Evolutionary conservation across 2,113 vertebrate genomes (phyloP).

Genomic region (Theristicus caerulescens): DNA sequence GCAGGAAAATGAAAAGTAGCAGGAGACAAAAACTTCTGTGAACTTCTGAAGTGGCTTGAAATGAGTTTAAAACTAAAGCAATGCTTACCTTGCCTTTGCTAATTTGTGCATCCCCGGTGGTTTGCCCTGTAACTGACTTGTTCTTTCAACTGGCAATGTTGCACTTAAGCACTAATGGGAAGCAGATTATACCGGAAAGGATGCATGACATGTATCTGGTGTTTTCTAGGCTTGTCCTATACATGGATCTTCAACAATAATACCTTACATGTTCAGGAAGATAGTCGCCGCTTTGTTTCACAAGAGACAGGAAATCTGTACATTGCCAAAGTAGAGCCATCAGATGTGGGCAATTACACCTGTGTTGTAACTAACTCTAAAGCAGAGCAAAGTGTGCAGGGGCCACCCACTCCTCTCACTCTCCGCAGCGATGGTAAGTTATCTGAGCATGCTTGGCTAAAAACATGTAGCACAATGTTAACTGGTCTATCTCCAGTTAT

Average conservation of each 20-base stretch:
- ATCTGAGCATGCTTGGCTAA: not conserved
- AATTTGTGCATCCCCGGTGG: not conserved
- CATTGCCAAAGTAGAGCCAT: slow-evolving; percentile 85
- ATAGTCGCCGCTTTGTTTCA: slow-evolving; percentile 81
- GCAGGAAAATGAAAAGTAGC: not conserved
- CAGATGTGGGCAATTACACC: slow-evolving; percentile 85
- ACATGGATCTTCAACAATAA: slow-evolving; percentile 83
- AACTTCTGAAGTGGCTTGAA: not conserved
- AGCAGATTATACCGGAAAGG: not conserved
- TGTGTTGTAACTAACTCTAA: slow-evolving; percentile 80
- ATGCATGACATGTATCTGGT: not conserved
- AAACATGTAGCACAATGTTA: fast-evolving
- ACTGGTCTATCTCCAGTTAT: fast-evolving
- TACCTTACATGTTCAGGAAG: slow-evolving; percentile 73
- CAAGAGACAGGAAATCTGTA: slow-evolving; percentile 85
- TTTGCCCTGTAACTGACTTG: not conserved
- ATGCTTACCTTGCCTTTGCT: not conserved
- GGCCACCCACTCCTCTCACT: slow-evolving; percentile 83
- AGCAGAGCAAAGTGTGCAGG: slow-evolving; percentile 71
- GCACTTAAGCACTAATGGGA: not conserved
- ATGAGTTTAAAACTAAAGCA: not conserved
- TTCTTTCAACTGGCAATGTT: not conserved
- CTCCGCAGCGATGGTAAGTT: slow-evolving; percentile 82
- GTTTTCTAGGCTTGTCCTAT: slow-evolving; percentile 81
- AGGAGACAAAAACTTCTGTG: not conserved